Percentiles rank a stretch among this genome's conserved stretches.
Conservation (phyloP, 2,113 vertebrate species). For the Ondatra zibethicus region DNA sequence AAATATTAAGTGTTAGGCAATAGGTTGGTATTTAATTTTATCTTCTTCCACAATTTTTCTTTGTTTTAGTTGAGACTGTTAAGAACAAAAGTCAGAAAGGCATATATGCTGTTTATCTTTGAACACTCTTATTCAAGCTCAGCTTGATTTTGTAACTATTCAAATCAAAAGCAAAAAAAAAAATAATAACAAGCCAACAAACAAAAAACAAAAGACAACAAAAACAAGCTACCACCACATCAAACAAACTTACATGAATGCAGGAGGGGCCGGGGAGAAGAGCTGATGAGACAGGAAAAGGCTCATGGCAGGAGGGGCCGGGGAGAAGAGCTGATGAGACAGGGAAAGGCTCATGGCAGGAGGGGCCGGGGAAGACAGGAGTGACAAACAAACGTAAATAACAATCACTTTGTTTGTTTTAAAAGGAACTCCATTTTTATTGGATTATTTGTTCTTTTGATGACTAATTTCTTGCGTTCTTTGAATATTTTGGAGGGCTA, state of each 20-base stretch:
- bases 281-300: no score
- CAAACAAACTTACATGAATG: not conserved
- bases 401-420: not conserved
- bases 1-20: not conserved
- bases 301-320: no score
- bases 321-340: no score
- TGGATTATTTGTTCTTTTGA: no score
- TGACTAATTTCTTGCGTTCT: no score
- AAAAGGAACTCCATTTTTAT: not conserved
- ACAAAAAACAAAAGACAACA: not conserved
- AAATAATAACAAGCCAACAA: not conserved
- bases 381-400: not conserved
- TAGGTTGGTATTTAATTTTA: not conserved
- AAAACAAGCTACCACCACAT: not conserved
- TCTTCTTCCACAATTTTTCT: not conserved
- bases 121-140: not conserved
- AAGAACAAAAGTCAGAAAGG: not conserved
- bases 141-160: not conserved
- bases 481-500: not conserved
- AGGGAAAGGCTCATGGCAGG: no score
- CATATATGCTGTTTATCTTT: not conserved
- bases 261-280: no score
- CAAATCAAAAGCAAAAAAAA: not conserved
- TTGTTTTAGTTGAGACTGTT: not conserved
- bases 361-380: fast-evolving